Conservation (phyloP, 2,888 invertebrate genomes). For the Mamestra brassicae region DNA sequence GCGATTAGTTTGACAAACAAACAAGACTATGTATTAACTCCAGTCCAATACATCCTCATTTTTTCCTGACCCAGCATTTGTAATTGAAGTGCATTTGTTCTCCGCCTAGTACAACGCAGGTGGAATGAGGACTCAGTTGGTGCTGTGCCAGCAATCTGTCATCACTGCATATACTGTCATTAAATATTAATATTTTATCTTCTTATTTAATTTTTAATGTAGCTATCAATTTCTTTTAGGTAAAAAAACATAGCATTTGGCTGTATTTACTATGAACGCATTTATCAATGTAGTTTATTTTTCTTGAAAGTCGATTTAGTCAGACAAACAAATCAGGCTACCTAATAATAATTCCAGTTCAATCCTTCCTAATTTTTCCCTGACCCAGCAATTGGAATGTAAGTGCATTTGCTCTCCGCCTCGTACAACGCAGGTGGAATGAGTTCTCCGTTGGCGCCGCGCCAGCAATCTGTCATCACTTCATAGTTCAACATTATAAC, state of each 20-base stretch:
- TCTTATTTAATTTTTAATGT: no score
- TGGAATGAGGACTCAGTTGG: slow-evolving; percentile 41
- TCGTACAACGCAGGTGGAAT: slow-evolving; percentile 4
- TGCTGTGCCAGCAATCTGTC: slow-evolving; percentile 47
- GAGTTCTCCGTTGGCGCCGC: slow-evolving; percentile 42
- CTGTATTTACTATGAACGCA: no score
- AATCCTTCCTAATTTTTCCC: neutral
- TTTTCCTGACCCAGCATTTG: slow-evolving; percentile 9
- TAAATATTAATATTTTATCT: no score
- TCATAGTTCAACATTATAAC: slow-evolving; percentile 24
- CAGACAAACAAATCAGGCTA: neutral
- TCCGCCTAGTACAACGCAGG: neutral
- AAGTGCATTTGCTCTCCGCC: slow-evolving; percentile 22
- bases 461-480: slow-evolving; percentile 46
- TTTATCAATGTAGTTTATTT: no score
- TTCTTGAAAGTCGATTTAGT: no score
- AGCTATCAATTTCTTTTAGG: no score
- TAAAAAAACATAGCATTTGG: no score
- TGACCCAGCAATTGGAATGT: slow-evolving; percentile 12
- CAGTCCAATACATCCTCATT: no score
- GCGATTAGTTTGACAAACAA: neutral
- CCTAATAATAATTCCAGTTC: neutral
- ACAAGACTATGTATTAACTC: neutral
- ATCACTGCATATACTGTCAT: slow-evolving; percentile 1
- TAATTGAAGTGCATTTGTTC: slow-evolving; percentile 23